phyloP scores from a whole-genome alignment of 2,113 vertebrate genomes.

The Acrocephalus arundinaceus region DNA sequence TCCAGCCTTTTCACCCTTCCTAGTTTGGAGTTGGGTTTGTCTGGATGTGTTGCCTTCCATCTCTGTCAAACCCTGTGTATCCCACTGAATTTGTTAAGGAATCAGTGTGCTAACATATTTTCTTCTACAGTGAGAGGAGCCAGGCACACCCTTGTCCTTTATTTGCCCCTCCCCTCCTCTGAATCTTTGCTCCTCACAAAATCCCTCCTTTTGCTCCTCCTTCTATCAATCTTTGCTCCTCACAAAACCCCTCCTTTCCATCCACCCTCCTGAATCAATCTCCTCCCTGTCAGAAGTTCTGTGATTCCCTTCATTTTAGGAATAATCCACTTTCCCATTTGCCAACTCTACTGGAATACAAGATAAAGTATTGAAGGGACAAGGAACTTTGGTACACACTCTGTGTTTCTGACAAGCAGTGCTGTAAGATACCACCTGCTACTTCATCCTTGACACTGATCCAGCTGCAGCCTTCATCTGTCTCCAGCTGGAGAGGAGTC shows the following conservation, averaged over 20 bases:
- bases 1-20: neutral
- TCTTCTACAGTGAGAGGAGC: neutral
- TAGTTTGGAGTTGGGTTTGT: neutral
- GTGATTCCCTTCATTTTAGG: neutral
- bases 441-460: conserved; percentile 80
- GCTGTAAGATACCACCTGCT: conserved; percentile 75
- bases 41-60: neutral
- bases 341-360: neutral
- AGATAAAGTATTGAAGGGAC: neutral
- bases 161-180: neutral
- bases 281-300: neutral
- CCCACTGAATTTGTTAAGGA: neutral
- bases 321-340: neutral
- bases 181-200: neutral
- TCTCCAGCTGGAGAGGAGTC: neutral
- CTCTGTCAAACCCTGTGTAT: neutral
- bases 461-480: conserved; percentile 83
- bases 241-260: neutral
- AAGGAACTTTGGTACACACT: neutral
- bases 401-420: neutral
- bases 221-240: neutral
- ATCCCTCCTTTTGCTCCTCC: neutral
- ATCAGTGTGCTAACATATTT: neutral
- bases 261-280: neutral
- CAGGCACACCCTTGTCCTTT: neutral